A percentile compares a stretch with the other conserved stretches of the same genome.
Evolutionary conservation across 2,113 vertebrate species (phyloP).

Genomic region (Cygnus atratus): DNA sequence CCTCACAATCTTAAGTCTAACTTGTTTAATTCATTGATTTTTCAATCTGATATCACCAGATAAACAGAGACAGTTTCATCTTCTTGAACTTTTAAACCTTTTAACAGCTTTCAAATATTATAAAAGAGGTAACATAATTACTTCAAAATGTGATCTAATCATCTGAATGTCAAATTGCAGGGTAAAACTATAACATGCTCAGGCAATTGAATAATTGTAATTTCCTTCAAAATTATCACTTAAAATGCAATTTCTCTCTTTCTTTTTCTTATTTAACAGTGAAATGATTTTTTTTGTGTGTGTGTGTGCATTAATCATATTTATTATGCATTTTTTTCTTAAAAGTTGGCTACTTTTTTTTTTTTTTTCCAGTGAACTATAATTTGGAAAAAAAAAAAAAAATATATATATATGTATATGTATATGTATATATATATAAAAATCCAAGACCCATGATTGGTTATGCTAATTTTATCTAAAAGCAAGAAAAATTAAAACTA

Average conservation of each 20-base stretch:
- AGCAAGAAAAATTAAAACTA: neutral
- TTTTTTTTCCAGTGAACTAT: neutral
- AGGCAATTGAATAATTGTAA: neutral
- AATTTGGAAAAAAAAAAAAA: neutral
- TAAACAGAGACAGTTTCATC: constrained; percentile 8
- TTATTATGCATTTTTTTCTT: neutral
- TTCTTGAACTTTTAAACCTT: constrained; percentile 15
- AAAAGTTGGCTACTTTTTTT: neutral
- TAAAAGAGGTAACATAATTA: constrained; percentile 50
- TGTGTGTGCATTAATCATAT: neutral
- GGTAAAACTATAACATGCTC: neutral
- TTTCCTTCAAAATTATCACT: constrained; percentile 2
- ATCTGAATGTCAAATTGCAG: constrained; percentile 49
- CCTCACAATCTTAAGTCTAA: neutral
- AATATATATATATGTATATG: no score
- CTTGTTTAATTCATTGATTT: neutral
- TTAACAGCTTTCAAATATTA: constrained; percentile 4
- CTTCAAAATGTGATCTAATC: constrained; percentile 45
- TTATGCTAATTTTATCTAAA: neutral
- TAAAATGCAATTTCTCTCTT: neutral
- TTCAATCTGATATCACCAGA: neutral
- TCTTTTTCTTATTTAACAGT: neutral
- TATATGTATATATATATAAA: neutral
- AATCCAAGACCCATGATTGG: neutral
- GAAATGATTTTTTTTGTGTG: neutral